Evolutionary conservation across 2,888 invertebrate genomes (phyloP).

Genomic region (Allolobophora icterica): DNA sequence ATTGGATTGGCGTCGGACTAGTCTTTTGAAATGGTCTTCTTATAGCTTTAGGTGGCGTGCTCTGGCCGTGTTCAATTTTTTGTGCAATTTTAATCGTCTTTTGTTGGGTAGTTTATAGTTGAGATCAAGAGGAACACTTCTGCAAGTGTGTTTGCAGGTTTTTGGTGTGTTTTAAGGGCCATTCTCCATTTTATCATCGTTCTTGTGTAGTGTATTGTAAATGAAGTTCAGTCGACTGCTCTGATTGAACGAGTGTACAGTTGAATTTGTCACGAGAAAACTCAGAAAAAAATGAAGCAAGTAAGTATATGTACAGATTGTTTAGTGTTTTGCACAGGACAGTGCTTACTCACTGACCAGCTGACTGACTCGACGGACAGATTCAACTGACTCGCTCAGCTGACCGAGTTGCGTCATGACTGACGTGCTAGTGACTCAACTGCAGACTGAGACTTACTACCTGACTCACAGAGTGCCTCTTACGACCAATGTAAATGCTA

Average conservation of each 20-base stretch:
- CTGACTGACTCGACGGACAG: background rate
- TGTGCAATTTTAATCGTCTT: background rate
- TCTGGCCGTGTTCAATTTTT: background rate
- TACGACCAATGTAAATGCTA: background rate
- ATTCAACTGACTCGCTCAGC: background rate
- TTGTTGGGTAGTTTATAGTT: background rate
- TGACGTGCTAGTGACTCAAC: background rate
- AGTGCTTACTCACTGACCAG: background rate
- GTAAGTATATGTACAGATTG: background rate
- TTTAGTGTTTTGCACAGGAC: background rate
- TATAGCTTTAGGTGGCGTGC: background rate
- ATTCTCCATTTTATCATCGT: background rate
- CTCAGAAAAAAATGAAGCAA: background rate
- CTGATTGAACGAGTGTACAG: background rate
- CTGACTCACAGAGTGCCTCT: conserved; percentile 3
- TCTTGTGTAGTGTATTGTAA: background rate
- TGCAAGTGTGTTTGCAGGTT: background rate
- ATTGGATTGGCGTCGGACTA: conserved; percentile 3
- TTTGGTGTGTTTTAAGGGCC: background rate
- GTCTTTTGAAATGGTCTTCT: background rate
- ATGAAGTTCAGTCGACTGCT: background rate
- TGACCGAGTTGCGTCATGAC: background rate
- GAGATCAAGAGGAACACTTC: background rate
- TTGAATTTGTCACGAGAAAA: background rate
- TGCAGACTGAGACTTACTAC: conserved; percentile 17